These are phyloP conservation scores for Hepsetus odoe DNA, from an alignment of 2,113 vertebrate species.

Conservation along the genomic window DNA sequence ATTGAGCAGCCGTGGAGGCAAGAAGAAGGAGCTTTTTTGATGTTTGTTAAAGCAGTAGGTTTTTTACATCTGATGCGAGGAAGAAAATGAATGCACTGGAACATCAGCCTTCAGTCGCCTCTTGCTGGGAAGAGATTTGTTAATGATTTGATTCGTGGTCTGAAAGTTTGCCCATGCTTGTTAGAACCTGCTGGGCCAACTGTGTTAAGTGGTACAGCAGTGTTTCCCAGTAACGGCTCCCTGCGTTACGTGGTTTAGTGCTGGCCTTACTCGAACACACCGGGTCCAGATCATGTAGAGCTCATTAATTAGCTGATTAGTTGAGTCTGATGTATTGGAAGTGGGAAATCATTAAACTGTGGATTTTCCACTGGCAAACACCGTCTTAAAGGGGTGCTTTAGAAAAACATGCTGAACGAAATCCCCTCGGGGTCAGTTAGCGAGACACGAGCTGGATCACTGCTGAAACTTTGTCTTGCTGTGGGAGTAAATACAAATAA, in stretches of 20 bases:
- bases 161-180: no score
- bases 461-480: no score
- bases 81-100: no score
- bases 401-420: background rate
- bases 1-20: no score
- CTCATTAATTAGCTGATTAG: conserved; percentile 33
- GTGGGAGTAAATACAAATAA: no score
- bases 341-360: conserved; percentile 19
- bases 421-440: background rate
- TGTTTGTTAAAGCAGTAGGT: no score
- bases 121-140: no score
- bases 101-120: no score
- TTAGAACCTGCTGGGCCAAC: background rate
- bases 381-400: background rate
- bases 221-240: background rate
- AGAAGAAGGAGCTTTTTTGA: no score
- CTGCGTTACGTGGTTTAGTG: background rate
- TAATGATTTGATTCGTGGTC: no score
- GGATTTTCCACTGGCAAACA: background rate
- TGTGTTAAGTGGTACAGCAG: background rate
- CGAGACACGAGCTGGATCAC: background rate
- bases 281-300: background rate
- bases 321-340: conserved; percentile 3
- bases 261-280: conserved; percentile 10
- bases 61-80: no score